These are phyloP conservation scores for Eospalax fontanierii DNA, from an alignment of 2,797 vertebrate genomes.

Conservation along the genomic window DNA sequence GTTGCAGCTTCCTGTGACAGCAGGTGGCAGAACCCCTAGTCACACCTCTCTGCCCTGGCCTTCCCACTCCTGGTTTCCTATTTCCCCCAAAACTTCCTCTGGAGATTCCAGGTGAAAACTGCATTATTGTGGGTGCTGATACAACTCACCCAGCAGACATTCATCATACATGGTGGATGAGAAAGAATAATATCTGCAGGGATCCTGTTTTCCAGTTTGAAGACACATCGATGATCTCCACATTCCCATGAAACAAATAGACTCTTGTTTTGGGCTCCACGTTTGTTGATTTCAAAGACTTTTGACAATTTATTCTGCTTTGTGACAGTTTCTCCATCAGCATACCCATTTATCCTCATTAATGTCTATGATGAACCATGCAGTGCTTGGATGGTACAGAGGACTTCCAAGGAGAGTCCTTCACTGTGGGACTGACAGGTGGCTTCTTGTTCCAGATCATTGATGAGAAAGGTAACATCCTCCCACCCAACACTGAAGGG, in stretches of 20 bases:
- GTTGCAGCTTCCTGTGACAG: background rate
- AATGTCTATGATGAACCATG: background rate
- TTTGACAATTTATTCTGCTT: background rate
- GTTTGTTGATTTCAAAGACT: background rate
- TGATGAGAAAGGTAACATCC: constrained; percentile 89
- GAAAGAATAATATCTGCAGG: background rate
- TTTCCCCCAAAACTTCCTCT: background rate
- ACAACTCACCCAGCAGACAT: background rate
- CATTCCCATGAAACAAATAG: background rate
- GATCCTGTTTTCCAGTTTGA: background rate
- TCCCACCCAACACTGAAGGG: constrained; percentile 91
- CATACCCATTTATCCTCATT: accelerated
- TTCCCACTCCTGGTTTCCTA: background rate
- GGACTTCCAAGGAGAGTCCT: background rate
- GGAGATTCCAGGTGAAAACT: background rate
- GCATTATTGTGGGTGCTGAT: background rate
- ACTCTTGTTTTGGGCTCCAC: background rate
- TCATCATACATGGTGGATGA: accelerated
- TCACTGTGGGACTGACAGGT: background rate
- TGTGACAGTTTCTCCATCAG: background rate
- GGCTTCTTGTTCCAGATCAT: constrained; percentile 89
- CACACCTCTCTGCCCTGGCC: accelerated
- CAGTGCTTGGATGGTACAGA: no score
- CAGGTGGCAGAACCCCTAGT: background rate
- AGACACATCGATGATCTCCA: background rate